Conservation (phyloP, 53 echinoderm and acorn worm genomes). For the Luidia sarsii region DNA sequence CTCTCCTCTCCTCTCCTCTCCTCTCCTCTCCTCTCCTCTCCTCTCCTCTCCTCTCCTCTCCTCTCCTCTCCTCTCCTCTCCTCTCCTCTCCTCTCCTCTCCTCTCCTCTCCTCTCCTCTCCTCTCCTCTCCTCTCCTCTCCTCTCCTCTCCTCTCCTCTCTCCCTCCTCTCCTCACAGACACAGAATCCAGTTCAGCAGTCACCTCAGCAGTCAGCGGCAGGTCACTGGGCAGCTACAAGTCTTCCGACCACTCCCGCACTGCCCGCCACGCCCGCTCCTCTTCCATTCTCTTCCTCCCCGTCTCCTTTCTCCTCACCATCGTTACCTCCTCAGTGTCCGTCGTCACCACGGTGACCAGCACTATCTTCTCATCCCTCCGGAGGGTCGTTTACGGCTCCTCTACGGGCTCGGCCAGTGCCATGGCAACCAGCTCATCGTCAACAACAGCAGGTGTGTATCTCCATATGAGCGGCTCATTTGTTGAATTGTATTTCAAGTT, state of each 20-base stretch:
- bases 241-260: conserved; percentile 55
- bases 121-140: neutral
- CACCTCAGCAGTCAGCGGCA: neutral
- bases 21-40: too few relatives aligned
- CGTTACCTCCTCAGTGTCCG: conserved; percentile 41
- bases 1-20: too few relatives aligned
- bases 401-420: neutral
- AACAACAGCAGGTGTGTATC: conserved; percentile 21
- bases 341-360: conserved; percentile 50
- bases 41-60: too few relatives aligned
- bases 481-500: too few relatives aligned
- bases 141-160: neutral
- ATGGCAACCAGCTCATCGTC: neutral
- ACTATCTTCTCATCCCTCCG: conserved; percentile 10
- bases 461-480: too few relatives aligned
- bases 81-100: too few relatives aligned
- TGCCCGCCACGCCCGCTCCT: conserved; percentile 41
- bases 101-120: neutral
- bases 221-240: conserved; percentile 19
- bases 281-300: conserved; percentile 26
- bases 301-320: conserved; percentile 16
- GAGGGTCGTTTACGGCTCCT: conserved; percentile 6
- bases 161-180: conserved; percentile 9
- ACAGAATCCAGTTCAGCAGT: conserved; percentile 48
- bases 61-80: too few relatives aligned